Base-by-base conservation (phyloP, 2,797 vertebrate species). In the Lithobates sylvaticus region DNA sequence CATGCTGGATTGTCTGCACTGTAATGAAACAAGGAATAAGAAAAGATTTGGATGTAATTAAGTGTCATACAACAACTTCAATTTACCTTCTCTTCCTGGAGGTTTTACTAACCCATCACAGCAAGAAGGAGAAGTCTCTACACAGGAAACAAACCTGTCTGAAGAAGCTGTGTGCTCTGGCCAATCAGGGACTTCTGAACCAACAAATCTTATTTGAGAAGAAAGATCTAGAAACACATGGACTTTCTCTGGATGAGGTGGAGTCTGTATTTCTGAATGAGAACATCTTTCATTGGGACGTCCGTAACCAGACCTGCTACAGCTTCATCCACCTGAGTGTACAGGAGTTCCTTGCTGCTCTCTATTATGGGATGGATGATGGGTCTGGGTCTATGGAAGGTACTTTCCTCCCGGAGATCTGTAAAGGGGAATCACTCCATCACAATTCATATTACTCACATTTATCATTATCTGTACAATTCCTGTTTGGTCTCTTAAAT, bases 311-410 rank as follows among this genome's bases (percentile, higher is more conserved):
- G 50, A 83, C 89, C 58, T 89, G 88, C 84, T 91, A 89, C 72
- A 47, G 75, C 18, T 91, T 91, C 47, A 44, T 79, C 36, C 81
- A 90, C 50, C 64, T 89, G 16, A 88, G 86, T 15, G 47, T 92
- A 44, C 91, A 91, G 79, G 90, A 92, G 61, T 89, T 89, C 75
- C 89, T 90, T 82, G 91, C 88, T 44, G 91, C 90, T 77, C 21
- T 92, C 83, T 90, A 79, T 18, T 92, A 89, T 68, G 3, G 88
- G 10, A 78, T 91, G 42, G 78, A 69, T 6, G 70, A 0, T 1
- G 50, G 42, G 12, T 58, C 18, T 21, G 27, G 76, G 1, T 6
- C 8, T 16, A 0, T 15, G 16, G 32, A 36, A 18, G 1, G 3
- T 0, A 4, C 69, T 13, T 10, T 7, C 27, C 16, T 8, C 4